Percentiles rank a stretch among this genome's conserved stretches.
These are phyloP conservation scores for Athalia rosae DNA, from an alignment of 2,888 invertebrate genomes.

Conservation along the genomic window DNA sequence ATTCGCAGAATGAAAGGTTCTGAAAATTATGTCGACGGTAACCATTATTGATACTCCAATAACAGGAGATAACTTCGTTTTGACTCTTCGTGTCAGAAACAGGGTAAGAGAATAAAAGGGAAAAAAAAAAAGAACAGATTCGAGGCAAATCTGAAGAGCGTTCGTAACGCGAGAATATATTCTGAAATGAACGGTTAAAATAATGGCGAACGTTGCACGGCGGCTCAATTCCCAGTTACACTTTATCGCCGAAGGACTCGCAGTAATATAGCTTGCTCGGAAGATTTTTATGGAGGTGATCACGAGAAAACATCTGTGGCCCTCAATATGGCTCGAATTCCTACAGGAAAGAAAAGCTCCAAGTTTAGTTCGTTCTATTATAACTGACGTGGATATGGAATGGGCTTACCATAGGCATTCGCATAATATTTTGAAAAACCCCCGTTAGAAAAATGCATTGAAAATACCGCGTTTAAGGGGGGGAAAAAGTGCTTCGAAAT, in stretches of 20 bases:
- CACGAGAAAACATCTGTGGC: conserved; percentile 63
- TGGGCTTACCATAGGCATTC: too few species aligned
- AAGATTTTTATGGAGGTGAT: conserved; percentile 63
- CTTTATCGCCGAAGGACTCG: conserved; percentile 29
- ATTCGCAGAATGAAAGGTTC: too few species aligned
- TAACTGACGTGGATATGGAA: too few species aligned
- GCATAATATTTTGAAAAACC: too few species aligned
- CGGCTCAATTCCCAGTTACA: conserved; percentile 34
- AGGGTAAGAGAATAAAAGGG: conserved; percentile 7
- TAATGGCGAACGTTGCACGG: conserved; percentile 13
- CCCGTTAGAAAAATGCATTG: too few species aligned
- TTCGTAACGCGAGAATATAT: neutral
- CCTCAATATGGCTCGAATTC: conserved; percentile 42
- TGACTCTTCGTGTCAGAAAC: too few species aligned
- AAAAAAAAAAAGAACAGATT: neutral
- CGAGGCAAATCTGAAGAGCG: neutral
- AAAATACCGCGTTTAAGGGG: too few species aligned
- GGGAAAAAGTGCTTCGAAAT: neutral
- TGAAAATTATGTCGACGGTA: too few species aligned
- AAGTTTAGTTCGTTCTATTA: too few species aligned
- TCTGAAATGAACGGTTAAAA: conserved; percentile 32
- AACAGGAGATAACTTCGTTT: too few species aligned
- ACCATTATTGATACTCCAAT: too few species aligned
- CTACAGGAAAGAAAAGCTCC: neutral
- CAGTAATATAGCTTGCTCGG: conserved; percentile 22